These are phyloP conservation scores for Seriola quinqueradiata DNA, from an alignment of 2,113 vertebrate genomes.

Conservation along the genomic window DNA sequence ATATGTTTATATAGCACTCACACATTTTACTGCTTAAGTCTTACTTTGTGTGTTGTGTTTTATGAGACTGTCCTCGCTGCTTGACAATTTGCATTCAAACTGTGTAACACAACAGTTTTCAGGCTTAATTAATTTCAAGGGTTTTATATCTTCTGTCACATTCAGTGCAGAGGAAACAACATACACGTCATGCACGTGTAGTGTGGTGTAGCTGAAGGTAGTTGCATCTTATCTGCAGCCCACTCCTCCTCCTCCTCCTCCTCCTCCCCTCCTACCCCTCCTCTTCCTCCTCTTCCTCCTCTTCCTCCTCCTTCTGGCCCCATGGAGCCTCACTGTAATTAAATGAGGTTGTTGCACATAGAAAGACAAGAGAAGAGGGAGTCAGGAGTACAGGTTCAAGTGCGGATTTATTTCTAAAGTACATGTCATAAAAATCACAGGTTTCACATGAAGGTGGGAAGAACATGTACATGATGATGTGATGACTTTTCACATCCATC, in stretches of 20 bases:
- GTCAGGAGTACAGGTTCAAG: neutral
- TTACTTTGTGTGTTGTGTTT: slow-evolving; percentile 2
- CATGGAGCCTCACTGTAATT: neutral
- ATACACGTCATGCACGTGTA: neutral
- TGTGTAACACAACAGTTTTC: slow-evolving; percentile 4
- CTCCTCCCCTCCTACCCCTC: neutral
- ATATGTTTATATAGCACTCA: neutral
- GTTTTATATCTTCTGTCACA: slow-evolving; percentile 10
- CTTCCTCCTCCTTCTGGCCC: neutral
- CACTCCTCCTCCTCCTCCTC: neutral
- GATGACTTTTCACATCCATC: neutral
- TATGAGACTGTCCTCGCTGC: neutral
- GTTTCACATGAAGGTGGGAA: slow-evolving; percentile 5
- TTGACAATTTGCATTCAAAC: slow-evolving; percentile 27
- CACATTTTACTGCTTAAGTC: neutral
- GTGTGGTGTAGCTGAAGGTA: neutral
- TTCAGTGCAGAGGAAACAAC: slow-evolving; percentile 14
- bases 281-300: neutral
- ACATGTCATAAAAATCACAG: neutral
- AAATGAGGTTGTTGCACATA: neutral
- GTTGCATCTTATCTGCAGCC: neutral
- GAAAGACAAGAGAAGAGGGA: neutral
- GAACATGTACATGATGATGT: neutral
- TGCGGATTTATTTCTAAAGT: neutral
- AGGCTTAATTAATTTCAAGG: neutral